Conservation (phyloP, 2,888 invertebrate genomes). For the Hofmannophila pseudospretella region DNA sequence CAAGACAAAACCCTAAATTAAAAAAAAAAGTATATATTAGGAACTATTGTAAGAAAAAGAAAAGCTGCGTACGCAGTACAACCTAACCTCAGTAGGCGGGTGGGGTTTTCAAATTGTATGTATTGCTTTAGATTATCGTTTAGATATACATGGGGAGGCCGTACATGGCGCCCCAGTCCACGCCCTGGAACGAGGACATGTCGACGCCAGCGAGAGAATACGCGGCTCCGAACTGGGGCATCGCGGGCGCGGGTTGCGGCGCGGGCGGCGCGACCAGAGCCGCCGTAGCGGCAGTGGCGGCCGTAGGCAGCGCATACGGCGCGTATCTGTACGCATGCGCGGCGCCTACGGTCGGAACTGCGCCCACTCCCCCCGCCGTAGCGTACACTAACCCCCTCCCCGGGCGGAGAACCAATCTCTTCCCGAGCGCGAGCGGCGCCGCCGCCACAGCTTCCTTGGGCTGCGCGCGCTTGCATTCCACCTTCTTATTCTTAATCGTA, state of each 20-base stretch:
- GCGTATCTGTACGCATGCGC: constrained; percentile 70
- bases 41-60: constrained; percentile 14
- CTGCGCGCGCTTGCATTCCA: constrained; percentile 94
- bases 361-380: constrained; percentile 69
- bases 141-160: constrained; percentile 96
- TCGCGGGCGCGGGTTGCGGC: constrained; percentile 77
- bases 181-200: constrained; percentile 94
- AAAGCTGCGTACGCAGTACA: constrained; percentile 24
- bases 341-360: constrained; percentile 48
- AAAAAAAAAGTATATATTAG: constrained; percentile 12
- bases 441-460: constrained; percentile 90
- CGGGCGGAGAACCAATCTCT: constrained; percentile 85
- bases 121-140: constrained; percentile 26
- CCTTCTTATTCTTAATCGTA: constrained; percentile 93
- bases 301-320: constrained; percentile 73
- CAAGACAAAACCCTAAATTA: constrained; percentile 30
- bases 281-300: constrained; percentile 33
- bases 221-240: constrained; percentile 82
- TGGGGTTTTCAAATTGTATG: constrained; percentile 20
- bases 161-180: constrained; percentile 95
- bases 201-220: constrained; percentile 93
- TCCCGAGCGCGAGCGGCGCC: constrained; percentile 82
- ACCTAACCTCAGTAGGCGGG: constrained; percentile 42
- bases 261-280: constrained; percentile 71
- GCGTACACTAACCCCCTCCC: constrained; percentile 80